A percentile compares a stretch with the other conserved stretches of the same genome.
Conservation (phyloP, 2,888 invertebrate species). For the Leistus spinibarbis region DNA sequence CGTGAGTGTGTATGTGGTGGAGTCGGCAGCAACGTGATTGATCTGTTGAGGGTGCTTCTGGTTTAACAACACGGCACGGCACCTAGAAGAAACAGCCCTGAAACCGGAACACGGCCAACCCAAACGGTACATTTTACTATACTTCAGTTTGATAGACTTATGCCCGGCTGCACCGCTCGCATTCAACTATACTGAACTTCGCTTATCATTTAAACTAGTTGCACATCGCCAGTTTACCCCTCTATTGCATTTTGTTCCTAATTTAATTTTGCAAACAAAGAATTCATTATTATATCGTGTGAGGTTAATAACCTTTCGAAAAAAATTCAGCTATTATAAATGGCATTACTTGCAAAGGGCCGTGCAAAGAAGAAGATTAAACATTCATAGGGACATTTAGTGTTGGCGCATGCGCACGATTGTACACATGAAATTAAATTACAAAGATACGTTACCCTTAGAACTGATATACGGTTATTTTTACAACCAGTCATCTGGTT, state of each 20-base stretch:
- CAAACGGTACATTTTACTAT: neutral
- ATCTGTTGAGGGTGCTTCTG: slow-evolving; percentile 9
- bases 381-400: neutral
- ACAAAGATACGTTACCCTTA: slow-evolving; percentile 6
- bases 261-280: too few species aligned
- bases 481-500: slow-evolving; percentile 4
- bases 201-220: neutral
- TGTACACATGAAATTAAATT: slow-evolving; percentile 1
- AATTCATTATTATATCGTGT: too few species aligned
- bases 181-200: neutral
- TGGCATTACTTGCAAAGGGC: neutral
- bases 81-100: neutral
- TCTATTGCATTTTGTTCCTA: too few species aligned
- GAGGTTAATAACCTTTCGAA: neutral
- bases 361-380: neutral
- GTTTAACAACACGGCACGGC: neutral
- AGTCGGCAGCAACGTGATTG: slow-evolving; percentile 20
- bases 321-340: neutral
- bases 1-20: neutral
- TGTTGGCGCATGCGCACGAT: neutral
- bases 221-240: neutral
- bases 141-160: too few species aligned
- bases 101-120: neutral
- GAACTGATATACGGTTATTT: neutral
- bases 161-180: too few species aligned